Conservation (phyloP, 2,113 vertebrate genomes). For the Nymphicus hollandicus region DNA sequence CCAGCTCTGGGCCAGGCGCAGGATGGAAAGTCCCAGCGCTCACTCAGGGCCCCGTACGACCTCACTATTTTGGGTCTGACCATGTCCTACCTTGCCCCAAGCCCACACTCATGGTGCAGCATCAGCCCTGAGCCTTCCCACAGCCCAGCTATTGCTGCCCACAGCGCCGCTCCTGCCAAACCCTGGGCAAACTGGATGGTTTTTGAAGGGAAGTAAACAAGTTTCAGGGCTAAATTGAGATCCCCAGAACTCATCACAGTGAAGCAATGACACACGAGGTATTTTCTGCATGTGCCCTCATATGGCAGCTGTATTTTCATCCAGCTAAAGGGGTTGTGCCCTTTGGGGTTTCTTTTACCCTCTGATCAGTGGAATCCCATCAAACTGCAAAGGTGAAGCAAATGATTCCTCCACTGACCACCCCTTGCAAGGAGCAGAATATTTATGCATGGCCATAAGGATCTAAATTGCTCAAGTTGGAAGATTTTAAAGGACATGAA, state of each 20-base stretch:
- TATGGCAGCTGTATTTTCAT: neutral
- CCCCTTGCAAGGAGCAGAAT: neutral
- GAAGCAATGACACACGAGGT: neutral
- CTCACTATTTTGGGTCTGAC: slow-evolving; percentile 15
- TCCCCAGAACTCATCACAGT: neutral
- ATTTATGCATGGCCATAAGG: neutral
- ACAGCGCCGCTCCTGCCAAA: neutral
- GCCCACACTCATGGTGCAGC: neutral
- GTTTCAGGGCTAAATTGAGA: neutral
- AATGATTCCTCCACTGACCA: neutral
- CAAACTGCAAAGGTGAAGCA: neutral
- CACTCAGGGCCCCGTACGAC: neutral
- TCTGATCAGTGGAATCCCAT: neutral
- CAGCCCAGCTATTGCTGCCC: neutral
- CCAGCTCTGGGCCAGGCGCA: neutral
- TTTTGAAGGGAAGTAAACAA: slow-evolving; percentile 40
- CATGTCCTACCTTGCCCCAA: neutral
- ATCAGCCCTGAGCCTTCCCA: neutral
- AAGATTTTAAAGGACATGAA: neutral
- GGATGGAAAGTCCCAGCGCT: slow-evolving; percentile 38
- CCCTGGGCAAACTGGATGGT: neutral
- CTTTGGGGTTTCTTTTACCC: neutral
- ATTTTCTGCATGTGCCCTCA: neutral
- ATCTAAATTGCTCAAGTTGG: neutral
- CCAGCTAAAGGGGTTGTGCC: neutral